phyloP scores from a whole-genome alignment of 2,113 vertebrate genomes.

The Cyprichromis sp. region DNA sequence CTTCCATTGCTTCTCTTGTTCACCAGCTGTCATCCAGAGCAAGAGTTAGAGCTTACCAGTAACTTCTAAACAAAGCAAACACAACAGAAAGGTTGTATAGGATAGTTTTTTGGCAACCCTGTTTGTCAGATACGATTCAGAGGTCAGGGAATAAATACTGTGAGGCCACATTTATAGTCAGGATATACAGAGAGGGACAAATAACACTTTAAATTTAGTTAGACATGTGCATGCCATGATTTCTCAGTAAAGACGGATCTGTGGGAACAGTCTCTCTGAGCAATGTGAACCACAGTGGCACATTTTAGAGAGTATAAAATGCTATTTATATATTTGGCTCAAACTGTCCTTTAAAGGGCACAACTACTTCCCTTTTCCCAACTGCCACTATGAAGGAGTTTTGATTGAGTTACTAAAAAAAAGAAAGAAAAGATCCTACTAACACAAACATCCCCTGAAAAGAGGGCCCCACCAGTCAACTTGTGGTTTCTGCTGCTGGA shows the following conservation, averaged over 20 bases:
- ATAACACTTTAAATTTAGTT: neutral
- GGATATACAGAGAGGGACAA: neutral
- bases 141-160: neutral
- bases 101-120: neutral
- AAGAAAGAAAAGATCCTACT: neutral
- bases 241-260: neutral
- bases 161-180: neutral
- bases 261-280: slow-evolving; percentile 5
- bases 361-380: slow-evolving; percentile 37
- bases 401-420: neutral
- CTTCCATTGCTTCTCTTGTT: neutral
- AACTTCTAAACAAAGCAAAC: neutral
- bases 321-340: slow-evolving; percentile 52
- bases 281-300: slow-evolving; percentile 7
- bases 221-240: neutral
- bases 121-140: neutral
- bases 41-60: neutral
- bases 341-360: slow-evolving; percentile 46
- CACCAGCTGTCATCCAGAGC: neutral
- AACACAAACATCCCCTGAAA: slow-evolving; percentile 21
- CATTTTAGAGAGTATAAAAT: slow-evolving; percentile 1
- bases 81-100: neutral
- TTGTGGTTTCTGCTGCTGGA: neutral
- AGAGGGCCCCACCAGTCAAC: neutral
- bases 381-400: neutral